Percentiles rank a stretch among this genome's conserved stretches.
These are phyloP conservation scores for Regulus satrapa DNA, from an alignment of 2,113 vertebrate species.

Conservation along the genomic window DNA sequence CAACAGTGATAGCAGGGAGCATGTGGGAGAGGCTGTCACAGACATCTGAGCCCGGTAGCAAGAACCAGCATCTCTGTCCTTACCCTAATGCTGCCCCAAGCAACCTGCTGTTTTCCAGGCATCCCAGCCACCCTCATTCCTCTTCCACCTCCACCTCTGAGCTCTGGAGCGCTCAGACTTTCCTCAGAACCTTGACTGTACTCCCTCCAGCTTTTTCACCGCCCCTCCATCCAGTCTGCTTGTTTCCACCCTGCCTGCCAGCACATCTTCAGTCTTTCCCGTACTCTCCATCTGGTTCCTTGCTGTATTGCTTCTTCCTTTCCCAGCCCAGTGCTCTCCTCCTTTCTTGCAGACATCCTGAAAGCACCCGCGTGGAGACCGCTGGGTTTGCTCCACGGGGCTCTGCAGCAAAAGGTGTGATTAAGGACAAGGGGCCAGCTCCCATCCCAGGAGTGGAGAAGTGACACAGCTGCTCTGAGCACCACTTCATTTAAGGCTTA, in stretches of 20 bases:
- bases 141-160: neutral
- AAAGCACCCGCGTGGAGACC: neutral
- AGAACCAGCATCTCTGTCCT: neutral
- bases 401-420: neutral
- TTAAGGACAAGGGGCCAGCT: neutral
- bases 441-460: neutral
- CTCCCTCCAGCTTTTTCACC: neutral
- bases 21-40: neutral
- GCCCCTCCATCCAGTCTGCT: conserved; percentile 6
- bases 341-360: neutral
- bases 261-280: conserved; percentile 3
- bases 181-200: neutral
- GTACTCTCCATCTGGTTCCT: conserved; percentile 19
- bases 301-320: neutral
- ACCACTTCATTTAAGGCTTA: conserved; percentile 44
- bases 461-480: neutral
- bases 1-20: neutral
- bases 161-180: neutral
- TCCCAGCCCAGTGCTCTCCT: conserved; percentile 17
- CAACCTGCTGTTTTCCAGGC: neutral
- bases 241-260: conserved; percentile 28
- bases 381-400: neutral
- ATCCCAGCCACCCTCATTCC: neutral
- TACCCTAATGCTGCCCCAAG: neutral
- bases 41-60: neutral